phyloP scores from a whole-genome alignment of 2,797 vertebrate species.

The Morus bassanus region DNA sequence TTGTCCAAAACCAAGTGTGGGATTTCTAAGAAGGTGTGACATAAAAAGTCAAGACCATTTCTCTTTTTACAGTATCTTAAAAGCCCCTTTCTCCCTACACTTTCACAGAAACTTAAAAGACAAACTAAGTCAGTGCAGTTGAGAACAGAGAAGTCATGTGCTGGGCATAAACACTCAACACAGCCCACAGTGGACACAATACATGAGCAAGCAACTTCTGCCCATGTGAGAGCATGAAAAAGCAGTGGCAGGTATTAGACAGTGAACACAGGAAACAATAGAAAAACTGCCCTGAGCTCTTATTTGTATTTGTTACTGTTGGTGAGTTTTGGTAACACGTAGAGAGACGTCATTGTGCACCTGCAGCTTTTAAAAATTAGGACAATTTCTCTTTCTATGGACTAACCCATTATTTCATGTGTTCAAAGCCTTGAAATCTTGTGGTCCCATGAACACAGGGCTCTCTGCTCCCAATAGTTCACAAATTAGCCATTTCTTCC shows the following conservation, averaged over 20 bases:
- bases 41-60: neutral
- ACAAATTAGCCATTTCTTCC: neutral
- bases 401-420: neutral
- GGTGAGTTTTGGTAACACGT: neutral
- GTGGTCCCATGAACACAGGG: neutral
- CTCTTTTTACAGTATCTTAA: neutral
- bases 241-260: neutral
- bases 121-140: neutral
- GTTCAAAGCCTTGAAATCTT: neutral
- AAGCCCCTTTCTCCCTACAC: neutral
- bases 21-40: neutral
- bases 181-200: neutral
- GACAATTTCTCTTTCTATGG: neutral
- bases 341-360: neutral
- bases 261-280: neutral
- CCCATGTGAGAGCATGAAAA: neutral
- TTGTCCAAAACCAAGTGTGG: neutral
- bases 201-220: neutral
- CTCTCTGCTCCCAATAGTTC: neutral
- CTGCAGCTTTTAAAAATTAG: neutral
- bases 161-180: neutral
- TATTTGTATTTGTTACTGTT: neutral
- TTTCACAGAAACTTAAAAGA: neutral
- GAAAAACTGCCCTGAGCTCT: neutral
- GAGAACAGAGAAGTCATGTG: neutral